These are phyloP conservation scores for Ceraclea dissimilis DNA, from an alignment of 2,888 invertebrate species.

Conservation along the genomic window DNA sequence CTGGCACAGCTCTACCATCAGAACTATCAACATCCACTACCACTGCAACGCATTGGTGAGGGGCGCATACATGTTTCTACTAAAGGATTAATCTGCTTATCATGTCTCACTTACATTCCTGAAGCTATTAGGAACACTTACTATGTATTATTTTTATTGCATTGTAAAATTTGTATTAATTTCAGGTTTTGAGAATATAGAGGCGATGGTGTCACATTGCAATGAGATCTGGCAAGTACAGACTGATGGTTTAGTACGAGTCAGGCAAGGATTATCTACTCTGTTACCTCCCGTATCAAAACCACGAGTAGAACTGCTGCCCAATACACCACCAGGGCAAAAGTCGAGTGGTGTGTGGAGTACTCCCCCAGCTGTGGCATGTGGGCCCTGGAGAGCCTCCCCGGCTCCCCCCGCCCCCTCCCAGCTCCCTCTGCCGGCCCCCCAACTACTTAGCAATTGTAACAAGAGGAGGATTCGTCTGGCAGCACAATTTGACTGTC, in stretches of 20 bases:
- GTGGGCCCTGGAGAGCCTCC: slow-evolving; percentile 34
- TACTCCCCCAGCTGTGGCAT: slow-evolving; percentile 31
- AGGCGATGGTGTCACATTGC: slow-evolving; percentile 35
- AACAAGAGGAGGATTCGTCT: slow-evolving; percentile 35
- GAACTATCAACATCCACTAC: slow-evolving; percentile 22
- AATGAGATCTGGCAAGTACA: slow-evolving; percentile 28
- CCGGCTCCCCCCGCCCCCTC: slow-evolving; percentile 34
- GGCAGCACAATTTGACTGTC: slow-evolving; percentile 40
- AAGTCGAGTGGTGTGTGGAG: slow-evolving; percentile 33
- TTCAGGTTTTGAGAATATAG: slow-evolving; percentile 30
- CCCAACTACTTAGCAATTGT: slow-evolving; percentile 32
- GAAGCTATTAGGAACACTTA: too few species aligned
- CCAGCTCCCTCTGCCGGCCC: slow-evolving; percentile 37
- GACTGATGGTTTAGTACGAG: slow-evolving; percentile 12
- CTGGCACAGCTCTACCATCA: slow-evolving; percentile 16
- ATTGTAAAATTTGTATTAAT: not conserved
- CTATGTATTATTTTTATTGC: too few species aligned
- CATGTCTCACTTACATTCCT: too few species aligned
- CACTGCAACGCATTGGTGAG: slow-evolving; percentile 19
- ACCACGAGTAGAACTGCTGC: slow-evolving; percentile 36
- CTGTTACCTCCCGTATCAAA: slow-evolving; percentile 15
- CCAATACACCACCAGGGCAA: slow-evolving; percentile 46
- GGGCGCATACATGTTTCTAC: not conserved
- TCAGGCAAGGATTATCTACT: slow-evolving; percentile 14
- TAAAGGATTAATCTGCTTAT: not conserved